These are phyloP conservation scores for Rotaria macrura DNA, from an alignment of 2,888 invertebrate genomes.

Conservation along the genomic window DNA sequence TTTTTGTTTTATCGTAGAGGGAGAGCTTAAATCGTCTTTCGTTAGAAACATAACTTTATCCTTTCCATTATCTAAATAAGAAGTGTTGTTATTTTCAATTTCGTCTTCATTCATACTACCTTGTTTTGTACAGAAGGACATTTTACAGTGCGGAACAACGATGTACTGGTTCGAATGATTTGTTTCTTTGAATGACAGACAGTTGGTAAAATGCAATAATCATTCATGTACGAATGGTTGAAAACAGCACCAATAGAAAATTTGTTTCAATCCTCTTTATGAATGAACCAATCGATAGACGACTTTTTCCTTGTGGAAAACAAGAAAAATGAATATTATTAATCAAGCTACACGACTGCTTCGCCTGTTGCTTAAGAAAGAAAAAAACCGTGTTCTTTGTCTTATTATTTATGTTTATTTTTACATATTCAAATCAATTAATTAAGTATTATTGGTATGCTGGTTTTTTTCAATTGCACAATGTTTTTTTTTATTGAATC, in stretches of 20 bases:
- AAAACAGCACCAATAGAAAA: background rate
- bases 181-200: background rate
- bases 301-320: no score
- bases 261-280: background rate
- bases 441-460: no score
- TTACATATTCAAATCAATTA: no score
- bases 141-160: background rate
- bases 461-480: background rate
- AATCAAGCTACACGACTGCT: no score
- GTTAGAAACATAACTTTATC: slow-evolving; percentile 5
- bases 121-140: background rate
- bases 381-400: background rate
- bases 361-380: background rate
- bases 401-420: background rate
- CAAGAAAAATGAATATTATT: no score
- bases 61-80: background rate
- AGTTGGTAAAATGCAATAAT: background rate
- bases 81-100: no score
- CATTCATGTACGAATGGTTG: background rate
- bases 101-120: background rate
- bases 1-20: background rate
- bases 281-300: background rate
- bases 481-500: no score
- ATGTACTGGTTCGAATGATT: background rate
- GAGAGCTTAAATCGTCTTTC: background rate